Percentiles rank a stretch among this genome's conserved stretches.
Evolutionary conservation across 1,140 invertebrate genomes (phyloP).

Genomic region (Bombus impatiens): DNA sequence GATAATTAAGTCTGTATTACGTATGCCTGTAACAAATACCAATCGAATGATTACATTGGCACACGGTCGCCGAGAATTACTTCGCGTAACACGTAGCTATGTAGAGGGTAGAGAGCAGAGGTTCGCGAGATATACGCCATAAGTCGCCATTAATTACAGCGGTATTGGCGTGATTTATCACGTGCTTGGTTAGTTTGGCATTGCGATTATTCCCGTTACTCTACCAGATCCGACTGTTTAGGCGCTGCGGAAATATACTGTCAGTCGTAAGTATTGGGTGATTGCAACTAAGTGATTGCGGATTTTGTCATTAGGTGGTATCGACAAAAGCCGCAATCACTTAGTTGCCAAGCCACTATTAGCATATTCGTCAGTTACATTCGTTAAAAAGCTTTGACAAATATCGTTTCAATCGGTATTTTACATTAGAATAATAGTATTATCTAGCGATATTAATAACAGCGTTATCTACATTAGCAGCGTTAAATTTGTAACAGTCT

Average conservation of each 20-base stretch:
- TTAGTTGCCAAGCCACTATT: no score
- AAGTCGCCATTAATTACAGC: constrained; percentile 46
- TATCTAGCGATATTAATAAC: no score
- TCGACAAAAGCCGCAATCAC: no score
- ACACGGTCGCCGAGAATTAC: constrained; percentile 10
- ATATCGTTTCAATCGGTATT: no score
- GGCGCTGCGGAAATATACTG: no score
- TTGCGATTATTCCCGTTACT: constrained; percentile 49
- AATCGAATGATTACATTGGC: background rate
- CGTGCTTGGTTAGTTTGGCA: constrained; percentile 38
- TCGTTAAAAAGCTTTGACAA: no score
- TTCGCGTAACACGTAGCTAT: background rate
- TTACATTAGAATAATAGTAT: no score
- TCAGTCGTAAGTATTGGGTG: no score
- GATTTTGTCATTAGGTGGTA: no score
- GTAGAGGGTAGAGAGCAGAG: background rate
- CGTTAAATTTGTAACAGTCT: background rate
- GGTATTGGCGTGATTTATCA: constrained; percentile 50
- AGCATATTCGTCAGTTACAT: fast-evolving
- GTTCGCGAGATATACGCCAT: constrained; percentile 11
- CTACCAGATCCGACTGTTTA: background rate
- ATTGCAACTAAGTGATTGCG: no score
- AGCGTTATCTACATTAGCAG: background rate
- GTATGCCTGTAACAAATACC: constrained; percentile 27
- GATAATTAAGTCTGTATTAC: constrained; percentile 40